phyloP scores from a whole-genome alignment of 2,797 vertebrate species.

The Glossophaga mutica region DNA sequence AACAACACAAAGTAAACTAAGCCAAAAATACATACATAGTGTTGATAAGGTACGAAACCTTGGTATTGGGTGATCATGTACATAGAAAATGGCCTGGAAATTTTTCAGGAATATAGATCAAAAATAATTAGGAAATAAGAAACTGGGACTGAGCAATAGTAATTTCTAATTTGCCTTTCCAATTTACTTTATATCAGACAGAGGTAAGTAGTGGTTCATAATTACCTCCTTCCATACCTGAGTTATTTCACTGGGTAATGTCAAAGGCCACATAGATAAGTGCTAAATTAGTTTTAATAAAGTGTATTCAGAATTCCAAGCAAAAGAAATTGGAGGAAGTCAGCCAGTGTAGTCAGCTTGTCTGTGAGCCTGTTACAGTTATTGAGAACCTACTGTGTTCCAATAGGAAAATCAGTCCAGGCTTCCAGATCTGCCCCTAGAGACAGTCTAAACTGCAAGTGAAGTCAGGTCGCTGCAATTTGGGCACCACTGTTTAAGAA shows the following conservation, averaged over 20 bases:
- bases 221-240: conserved; percentile 6
- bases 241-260: background rate
- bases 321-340: background rate
- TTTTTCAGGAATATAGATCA: background rate
- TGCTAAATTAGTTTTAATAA: conserved; percentile 30
- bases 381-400: background rate
- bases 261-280: conserved; percentile 4
- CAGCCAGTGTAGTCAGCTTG: background rate
- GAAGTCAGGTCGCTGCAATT: background rate
- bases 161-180: background rate
- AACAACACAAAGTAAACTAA: background rate
- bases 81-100: background rate
- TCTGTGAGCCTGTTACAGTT: background rate
- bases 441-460: background rate
- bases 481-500: background rate
- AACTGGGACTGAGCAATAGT: background rate
- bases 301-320: background rate
- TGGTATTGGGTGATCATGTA: background rate
- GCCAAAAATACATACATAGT: background rate
- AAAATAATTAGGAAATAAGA: background rate
- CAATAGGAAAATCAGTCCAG: background rate
- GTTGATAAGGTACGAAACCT: background rate
- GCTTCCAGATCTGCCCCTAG: background rate
- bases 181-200: background rate
- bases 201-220: background rate